Conservation (phyloP, 92 coral and sea anemone genomes). For the Zoanthus gigantus region DNA sequence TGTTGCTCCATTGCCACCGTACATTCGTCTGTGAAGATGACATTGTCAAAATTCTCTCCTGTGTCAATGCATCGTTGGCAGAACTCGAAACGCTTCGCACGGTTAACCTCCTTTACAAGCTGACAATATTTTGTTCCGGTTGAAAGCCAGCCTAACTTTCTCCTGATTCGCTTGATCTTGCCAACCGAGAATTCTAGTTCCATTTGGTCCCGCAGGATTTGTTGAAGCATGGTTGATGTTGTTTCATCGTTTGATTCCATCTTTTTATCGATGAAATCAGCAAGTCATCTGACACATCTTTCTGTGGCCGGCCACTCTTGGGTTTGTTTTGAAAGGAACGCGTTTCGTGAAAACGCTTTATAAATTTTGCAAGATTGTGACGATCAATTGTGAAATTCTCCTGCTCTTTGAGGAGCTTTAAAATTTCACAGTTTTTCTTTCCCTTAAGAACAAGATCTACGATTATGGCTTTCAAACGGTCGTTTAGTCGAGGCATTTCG, state of each 20-base stretch:
- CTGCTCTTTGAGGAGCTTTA: neutral
- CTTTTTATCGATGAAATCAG: constrained; percentile 25
- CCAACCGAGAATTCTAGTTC: constrained; percentile 25
- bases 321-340: neutral
- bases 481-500: constrained; percentile 6
- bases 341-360: neutral
- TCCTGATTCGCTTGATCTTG: constrained; percentile 43
- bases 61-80: constrained; percentile 45
- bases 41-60: constrained; percentile 58
- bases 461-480: neutral
- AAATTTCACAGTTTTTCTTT: neutral
- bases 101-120: constrained; percentile 56
- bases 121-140: constrained; percentile 69
- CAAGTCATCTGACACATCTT: constrained; percentile 8
- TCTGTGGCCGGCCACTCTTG: neutral
- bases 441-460: neutral
- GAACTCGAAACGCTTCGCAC: constrained; percentile 58
- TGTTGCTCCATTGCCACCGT: constrained; percentile 60
- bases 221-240: constrained; percentile 37
- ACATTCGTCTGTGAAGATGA: constrained; percentile 69
- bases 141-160: constrained; percentile 62
- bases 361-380: neutral
- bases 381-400: neutral
- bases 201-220: constrained; percentile 8
- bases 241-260: constrained; percentile 53